phyloP scores from a whole-genome alignment of 1,140 invertebrate genomes.

The Orchesella cincta region DNA sequence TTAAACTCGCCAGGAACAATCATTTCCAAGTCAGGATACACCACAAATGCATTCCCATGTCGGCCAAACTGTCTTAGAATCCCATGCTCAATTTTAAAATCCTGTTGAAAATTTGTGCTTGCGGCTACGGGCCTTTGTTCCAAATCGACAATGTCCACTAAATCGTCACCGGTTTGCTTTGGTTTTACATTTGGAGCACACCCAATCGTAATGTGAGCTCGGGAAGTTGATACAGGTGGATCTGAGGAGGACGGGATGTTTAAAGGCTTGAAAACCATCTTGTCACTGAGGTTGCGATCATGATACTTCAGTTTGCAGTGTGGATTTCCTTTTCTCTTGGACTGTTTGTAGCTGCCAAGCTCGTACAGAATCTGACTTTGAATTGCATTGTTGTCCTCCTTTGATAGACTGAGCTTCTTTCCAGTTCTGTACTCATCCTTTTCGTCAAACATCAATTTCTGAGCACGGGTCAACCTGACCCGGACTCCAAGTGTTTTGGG shows the following conservation, averaged over 20 bases:
- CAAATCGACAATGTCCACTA: constrained; percentile 44
- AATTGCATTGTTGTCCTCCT: background rate
- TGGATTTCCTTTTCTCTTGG: background rate
- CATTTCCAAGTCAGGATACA: constrained; percentile 32
- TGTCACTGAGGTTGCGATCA: background rate
- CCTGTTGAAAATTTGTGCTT: constrained; percentile 24
- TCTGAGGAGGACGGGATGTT: background rate
- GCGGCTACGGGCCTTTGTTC: constrained; percentile 6
- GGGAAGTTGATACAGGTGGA: background rate
- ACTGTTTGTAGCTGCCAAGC: background rate
- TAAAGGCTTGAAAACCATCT: background rate
- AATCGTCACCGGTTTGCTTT: constrained; percentile 43
- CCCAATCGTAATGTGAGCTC: constrained; percentile 48
- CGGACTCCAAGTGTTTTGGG: constrained; percentile 40
- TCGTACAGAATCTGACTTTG: background rate
- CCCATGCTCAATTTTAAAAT: constrained; percentile 32
- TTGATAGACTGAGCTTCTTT: background rate
- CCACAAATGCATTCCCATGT: constrained; percentile 36
- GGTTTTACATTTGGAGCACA: constrained; percentile 36
- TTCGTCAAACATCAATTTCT: constrained; percentile 44
- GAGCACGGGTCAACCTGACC: constrained; percentile 36
- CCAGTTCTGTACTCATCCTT: background rate
- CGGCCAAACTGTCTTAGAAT: constrained; percentile 44
- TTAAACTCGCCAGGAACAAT: constrained; percentile 4
- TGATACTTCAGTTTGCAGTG: background rate